Evolutionary conservation across 2,888 invertebrate species (phyloP), one percentile per base, ranked within the genome.

Genomic region (Hypercompe scribonia): DNA sequence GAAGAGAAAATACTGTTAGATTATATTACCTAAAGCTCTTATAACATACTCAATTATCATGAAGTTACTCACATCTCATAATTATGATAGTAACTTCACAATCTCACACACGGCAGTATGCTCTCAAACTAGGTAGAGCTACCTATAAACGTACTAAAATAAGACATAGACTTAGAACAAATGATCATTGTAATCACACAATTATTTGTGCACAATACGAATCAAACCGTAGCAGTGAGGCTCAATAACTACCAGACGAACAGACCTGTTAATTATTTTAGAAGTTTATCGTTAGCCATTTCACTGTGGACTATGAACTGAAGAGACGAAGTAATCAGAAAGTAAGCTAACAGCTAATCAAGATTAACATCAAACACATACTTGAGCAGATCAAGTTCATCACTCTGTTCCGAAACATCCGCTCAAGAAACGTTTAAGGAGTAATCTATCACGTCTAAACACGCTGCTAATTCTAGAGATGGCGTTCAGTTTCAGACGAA

Each of bases 401-500:
- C 50, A 54, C n/a, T 54, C 28, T 58, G 54, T 28, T 54, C 54
- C 54, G 11, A 28, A 54, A 54, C 54, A 54, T 13, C 58, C 18
- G 18, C 18, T 31, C 61, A 13, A 61, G 15, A 31, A 2, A 18
- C 18, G 0, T 18, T 61, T 15, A 54, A 54, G 54, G 10, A n/a
- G n/a, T 11, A 54, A 54, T 54, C 3, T 50, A 28, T 15, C 31
- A 5, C 21, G 46, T 61, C 5, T 18, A 18, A 31, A 7, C 61
- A 2, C 31, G 10, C 15, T 15, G 15, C 31, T 61, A 18, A 61
- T 61, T 31, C 31, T 5, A 50, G 28, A 42, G 46, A 42, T 3
- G 2, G 24, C 39, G 36, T 54, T 28, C 65, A 42, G 21, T 28
- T 34, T 28, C 42, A 71, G 24, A 71, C 73, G 71, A 68, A 67